A percentile compares a stretch with the other conserved stretches of the same genome.
phyloP scores from a whole-genome alignment of 2,113 vertebrate species.

The Dasyurus viverrinus region DNA sequence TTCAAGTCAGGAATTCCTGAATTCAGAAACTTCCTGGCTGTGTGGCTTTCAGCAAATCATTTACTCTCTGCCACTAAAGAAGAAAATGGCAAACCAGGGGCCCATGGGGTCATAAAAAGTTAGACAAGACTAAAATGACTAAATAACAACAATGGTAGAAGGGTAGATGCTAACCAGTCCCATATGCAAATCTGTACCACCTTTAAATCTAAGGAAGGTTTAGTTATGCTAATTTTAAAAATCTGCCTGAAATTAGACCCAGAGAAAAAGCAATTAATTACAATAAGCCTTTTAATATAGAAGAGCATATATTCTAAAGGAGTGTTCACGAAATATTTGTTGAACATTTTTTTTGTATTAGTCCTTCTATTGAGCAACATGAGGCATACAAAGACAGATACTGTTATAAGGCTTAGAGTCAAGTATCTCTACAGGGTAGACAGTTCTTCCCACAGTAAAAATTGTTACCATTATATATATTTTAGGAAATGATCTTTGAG shows the following conservation, averaged over 20 bases:
- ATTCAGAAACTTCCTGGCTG: neutral
- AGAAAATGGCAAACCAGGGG: neutral
- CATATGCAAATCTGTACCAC: neutral
- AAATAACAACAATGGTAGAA: neutral
- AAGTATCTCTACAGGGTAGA: neutral
- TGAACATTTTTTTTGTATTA: neutral
- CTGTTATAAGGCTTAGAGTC: neutral
- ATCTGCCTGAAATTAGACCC: neutral
- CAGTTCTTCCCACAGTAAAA: neutral
- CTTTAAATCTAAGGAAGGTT: neutral
- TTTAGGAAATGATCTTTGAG: neutral
- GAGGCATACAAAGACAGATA: neutral
- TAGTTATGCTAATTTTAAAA: neutral
- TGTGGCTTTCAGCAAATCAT: neutral
- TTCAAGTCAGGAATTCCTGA: neutral
- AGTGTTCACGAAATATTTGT: neutral
- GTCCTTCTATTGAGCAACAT: neutral
- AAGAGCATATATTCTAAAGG: neutral
- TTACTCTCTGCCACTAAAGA: neutral
- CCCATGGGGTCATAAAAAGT: neutral
- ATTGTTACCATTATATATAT: neutral
- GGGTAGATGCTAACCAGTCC: neutral
- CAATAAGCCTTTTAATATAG: neutral
- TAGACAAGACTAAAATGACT: neutral
- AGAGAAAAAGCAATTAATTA: neutral